phyloP scores from a whole-genome alignment of 2,888 invertebrate species.

The Sphinx pinastri region DNA sequence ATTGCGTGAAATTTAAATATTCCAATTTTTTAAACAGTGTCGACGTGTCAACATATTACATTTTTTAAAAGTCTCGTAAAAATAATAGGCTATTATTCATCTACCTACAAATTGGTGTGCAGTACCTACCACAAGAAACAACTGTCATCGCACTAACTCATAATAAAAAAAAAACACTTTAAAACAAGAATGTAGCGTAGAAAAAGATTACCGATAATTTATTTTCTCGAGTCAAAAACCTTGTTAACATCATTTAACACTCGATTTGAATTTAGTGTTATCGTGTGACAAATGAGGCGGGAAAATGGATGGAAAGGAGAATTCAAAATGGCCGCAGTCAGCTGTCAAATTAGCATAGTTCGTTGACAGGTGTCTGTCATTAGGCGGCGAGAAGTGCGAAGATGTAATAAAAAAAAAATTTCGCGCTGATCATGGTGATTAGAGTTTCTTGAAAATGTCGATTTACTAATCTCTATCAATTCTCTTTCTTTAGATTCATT shows the following conservation, averaged over 20 bases:
- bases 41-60: not conserved
- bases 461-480: not conserved
- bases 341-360: conserved; percentile 55
- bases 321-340: conserved; percentile 52
- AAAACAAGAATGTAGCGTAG: not conserved
- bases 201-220: conserved; percentile 17
- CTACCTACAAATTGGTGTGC: conserved; percentile 13
- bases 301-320: conserved; percentile 46
- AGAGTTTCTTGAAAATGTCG: not conserved
- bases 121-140: not conserved
- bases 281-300: conserved; percentile 43
- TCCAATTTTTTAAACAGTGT: not conserved
- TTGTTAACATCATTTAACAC: conserved; percentile 34
- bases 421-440: no score
- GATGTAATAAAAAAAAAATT: conserved; percentile 15
- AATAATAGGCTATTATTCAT: conserved; percentile 1
- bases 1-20: not conserved
- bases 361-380: conserved; percentile 41
- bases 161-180: conserved; percentile 2
- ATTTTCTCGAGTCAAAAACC: conserved; percentile 19
- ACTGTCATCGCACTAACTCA: conserved; percentile 9
- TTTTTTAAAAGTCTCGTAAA: not conserved
- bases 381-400: conserved; percentile 33
- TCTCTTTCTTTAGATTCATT: not conserved
- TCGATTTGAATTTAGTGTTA: conserved; percentile 37